Evolutionary conservation across 2,113 vertebrate genomes (phyloP), one percentile per base, ranked within the genome.

Genomic region (Rhabdomys dilectus): DNA sequence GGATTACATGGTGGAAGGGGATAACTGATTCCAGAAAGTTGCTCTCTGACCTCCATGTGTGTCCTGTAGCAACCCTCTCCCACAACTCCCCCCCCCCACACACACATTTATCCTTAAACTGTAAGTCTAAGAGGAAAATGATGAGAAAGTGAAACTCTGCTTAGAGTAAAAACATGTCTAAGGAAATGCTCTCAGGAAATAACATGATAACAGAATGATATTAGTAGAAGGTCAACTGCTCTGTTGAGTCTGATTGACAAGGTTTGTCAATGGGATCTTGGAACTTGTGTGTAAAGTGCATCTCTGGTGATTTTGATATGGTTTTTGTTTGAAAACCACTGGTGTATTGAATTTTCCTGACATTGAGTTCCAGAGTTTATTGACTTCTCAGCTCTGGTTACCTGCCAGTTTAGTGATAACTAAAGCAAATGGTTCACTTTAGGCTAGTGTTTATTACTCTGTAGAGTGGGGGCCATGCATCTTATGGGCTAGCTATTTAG

Each of bases 261-360:
- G 78, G 51, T 89, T 81, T 92, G 39, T 15, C n/a, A n/a, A 22
- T 90, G 19, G 85, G 21, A 17, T 29, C 29, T 89, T 93, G 7
- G 34, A 85, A 45, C 11, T 51, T 92, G 12, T 77, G 26, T 95
- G 88, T 84, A 75, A 91, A 93, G 92, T 90, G 53, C 45, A 78
- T 96, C 15, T 19, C 26, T 97, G 11, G 16, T 93, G 42, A 81
- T 88, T 56, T 39, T 80, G 58, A 82, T 82, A 21, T 7, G 10
- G 29, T 29, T 39, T 86, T 87, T 84, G 24, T 75, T 84, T 94
- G 72, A 58, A 87, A 82, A 88, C 15, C 45, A 45, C 34, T 90
- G 31, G 78, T 51, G 3, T 91, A 7, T 95, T 29, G 34, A 86
- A 64, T 94, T n/a, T 91, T 87, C 56, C 78, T 62, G 84, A 70